Conservation (phyloP, 2,113 vertebrate species). For the Nyctereutes procyonoides region DNA sequence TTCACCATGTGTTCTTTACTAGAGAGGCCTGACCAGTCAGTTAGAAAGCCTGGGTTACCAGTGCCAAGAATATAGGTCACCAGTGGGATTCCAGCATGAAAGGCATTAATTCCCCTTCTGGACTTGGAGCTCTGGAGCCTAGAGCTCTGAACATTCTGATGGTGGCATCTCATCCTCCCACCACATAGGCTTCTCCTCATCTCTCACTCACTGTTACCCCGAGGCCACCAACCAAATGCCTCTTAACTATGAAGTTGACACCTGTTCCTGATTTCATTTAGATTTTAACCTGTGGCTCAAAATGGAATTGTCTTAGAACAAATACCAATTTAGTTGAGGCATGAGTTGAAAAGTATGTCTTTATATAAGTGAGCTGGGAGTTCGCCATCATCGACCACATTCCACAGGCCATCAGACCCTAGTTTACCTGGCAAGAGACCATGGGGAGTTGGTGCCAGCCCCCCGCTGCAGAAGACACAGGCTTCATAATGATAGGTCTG, state of each 20-base stretch:
- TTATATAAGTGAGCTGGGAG: background rate
- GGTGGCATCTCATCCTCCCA: background rate
- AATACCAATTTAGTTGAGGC: background rate
- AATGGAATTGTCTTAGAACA: background rate
- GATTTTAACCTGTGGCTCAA: background rate
- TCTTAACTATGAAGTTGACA: background rate
- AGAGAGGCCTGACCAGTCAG: background rate
- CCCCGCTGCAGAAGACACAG: too few species aligned
- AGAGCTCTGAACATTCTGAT: background rate
- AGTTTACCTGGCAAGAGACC: background rate
- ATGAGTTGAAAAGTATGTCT: background rate
- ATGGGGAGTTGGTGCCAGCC: background rate
- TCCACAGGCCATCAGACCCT: background rate
- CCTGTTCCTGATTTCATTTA: background rate
- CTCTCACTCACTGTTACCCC: background rate
- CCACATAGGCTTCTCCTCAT: background rate
- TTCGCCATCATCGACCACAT: background rate
- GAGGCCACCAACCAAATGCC: background rate
- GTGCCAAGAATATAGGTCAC: background rate
- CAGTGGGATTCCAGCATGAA: background rate
- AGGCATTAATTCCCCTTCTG: background rate
- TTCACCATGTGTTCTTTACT: background rate
- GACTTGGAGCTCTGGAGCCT: background rate
- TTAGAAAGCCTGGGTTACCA: background rate
- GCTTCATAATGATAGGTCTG: background rate